Conservation (phyloP, 2,797 vertebrate species). For the Muscicapa striata region DNA sequence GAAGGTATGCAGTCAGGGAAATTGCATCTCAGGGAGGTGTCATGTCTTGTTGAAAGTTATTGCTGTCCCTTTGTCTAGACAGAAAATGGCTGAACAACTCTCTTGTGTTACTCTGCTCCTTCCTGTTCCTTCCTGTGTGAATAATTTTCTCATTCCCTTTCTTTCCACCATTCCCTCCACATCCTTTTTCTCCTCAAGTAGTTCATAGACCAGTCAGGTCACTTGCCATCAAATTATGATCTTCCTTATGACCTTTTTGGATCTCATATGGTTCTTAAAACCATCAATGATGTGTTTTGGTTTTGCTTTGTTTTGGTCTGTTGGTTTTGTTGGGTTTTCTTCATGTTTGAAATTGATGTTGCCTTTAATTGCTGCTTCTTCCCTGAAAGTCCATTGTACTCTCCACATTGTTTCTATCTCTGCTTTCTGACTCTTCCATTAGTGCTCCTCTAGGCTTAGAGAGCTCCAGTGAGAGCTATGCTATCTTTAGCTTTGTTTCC, state of each 20-base stretch:
- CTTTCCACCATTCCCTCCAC: not conserved
- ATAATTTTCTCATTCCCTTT: not conserved
- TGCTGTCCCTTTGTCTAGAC: not conserved
- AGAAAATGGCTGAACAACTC: not conserved
- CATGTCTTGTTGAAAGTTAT: not conserved
- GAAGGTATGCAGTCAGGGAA: constrained; percentile 1
- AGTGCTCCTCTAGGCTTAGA: not conserved
- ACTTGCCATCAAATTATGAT: not conserved
- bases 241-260: not conserved
- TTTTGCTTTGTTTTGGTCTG: not conserved
- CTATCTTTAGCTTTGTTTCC: not conserved
- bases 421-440: not conserved
- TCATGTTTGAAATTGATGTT: not conserved
- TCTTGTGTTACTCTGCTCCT: not conserved
- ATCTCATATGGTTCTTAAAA: not conserved
- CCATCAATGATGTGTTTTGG: not conserved
- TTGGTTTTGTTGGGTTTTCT: not conserved
- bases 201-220: not conserved
- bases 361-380: not conserved
- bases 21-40: not conserved
- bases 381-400: not conserved
- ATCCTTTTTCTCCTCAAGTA: not conserved
- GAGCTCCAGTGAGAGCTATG: not conserved
- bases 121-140: not conserved
- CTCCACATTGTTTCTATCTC: not conserved